These are phyloP conservation scores for Drosophila hamatofila DNA, from an alignment of 2,888 invertebrate genomes.

Conservation along the genomic window DNA sequence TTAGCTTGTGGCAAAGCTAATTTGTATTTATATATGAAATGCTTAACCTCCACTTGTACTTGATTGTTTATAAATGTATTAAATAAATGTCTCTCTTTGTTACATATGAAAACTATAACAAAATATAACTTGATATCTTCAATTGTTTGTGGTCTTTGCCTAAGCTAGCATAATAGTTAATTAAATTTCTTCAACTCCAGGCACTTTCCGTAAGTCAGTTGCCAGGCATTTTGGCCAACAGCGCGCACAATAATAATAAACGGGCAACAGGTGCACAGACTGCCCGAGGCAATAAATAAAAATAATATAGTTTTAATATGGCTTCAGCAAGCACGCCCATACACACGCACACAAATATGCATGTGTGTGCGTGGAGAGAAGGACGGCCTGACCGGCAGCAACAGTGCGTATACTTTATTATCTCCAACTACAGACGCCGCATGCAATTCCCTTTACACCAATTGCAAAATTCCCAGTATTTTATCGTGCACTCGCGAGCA, in stretches of 20 bases:
- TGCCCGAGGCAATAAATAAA: constrained; percentile 17
- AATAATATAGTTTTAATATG: constrained; percentile 34
- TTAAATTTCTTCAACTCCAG: neutral
- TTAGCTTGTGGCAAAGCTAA: constrained; percentile 32
- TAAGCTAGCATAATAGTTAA: neutral
- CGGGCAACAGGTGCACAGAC: constrained; percentile 63
- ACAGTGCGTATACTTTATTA: constrained; percentile 72
- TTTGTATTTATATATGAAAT: constrained; percentile 25
- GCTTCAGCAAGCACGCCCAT: constrained; percentile 5
- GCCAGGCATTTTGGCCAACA: neutral
- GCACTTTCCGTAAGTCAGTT: neutral
- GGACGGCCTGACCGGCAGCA: constrained; percentile 35
- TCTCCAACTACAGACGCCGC: constrained; percentile 24
- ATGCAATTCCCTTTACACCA: constrained; percentile 49
- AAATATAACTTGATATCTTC: neutral
- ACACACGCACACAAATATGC: neutral
- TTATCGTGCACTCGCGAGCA: constrained; percentile 19
- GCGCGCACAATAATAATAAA: neutral
- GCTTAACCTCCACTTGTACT: constrained; percentile 15
- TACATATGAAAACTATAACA: neutral
- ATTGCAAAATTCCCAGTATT: constrained; percentile 52
- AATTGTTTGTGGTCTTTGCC: neutral
- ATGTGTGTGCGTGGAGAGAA: neutral
- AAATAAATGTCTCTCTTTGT: constrained; percentile 35
- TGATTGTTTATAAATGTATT: constrained; percentile 16